Evolutionary conservation across 2,888 invertebrate species (phyloP).

Genomic region (Tetranychus piercei): DNA sequence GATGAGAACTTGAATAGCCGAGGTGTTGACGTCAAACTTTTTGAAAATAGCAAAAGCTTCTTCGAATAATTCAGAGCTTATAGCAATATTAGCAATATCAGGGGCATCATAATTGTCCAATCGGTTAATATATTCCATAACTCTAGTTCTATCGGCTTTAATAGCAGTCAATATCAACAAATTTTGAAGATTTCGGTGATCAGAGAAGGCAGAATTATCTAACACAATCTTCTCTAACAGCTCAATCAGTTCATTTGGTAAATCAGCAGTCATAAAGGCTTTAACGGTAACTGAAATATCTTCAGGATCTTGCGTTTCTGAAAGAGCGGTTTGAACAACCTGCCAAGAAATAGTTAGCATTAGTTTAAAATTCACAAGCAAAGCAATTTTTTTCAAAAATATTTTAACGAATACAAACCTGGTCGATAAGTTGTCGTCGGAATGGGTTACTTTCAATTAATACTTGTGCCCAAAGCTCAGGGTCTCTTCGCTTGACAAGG

Average conservation of each 20-base stretch:
- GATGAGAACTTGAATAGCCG: conserved; percentile 91
- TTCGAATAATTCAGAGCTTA: conserved; percentile 88
- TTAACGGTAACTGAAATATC: conserved; percentile 98
- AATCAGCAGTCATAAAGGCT: conserved; percentile 97
- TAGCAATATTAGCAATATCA: conserved; percentile 97
- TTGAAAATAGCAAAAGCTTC: conserved; percentile 99
- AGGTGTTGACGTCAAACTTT: conserved; percentile 98
- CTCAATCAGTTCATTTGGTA: conserved; percentile 96
- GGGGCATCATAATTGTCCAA: conserved; percentile 99
- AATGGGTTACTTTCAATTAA: conserved; percentile 76
- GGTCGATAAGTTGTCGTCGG: conserved; percentile 83
- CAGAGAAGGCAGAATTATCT: conserved; percentile 93
- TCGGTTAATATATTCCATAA: conserved; percentile 98
- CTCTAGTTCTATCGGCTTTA: conserved; percentile 90
- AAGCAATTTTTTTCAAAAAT: conserved; percentile 90
- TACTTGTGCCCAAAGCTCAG: conserved; percentile 90
- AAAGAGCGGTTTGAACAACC: conserved; percentile 96
- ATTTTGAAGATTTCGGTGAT: conserved; percentile 91
- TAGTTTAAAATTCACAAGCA: conserved; percentile 54
- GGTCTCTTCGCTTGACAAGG: conserved; percentile 78
- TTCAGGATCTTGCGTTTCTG: conserved; percentile 97
- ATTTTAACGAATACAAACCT: too few species aligned
- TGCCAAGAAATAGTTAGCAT: conserved; percentile 33
- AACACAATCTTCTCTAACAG: conserved; percentile 93
- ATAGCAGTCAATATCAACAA: conserved; percentile 90